These are phyloP conservation scores for Caenorhabditis inopinata DNA, from an alignment of 1,140 invertebrate genomes.

Conservation along the genomic window DNA sequence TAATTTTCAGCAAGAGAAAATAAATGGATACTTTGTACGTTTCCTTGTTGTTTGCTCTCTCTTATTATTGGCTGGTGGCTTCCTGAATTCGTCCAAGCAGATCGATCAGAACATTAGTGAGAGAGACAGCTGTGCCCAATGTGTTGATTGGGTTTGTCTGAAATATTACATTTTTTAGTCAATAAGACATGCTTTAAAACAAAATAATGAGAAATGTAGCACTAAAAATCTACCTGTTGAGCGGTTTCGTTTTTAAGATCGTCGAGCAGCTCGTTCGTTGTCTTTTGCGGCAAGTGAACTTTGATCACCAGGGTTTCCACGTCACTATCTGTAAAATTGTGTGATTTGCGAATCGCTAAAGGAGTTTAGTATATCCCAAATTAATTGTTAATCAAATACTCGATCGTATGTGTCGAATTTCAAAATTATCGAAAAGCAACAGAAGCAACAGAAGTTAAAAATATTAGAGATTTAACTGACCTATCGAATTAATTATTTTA, in stretches of 20 bases:
- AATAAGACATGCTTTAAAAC: neutral
- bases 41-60: neutral
- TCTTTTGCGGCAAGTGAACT: constrained; percentile 28
- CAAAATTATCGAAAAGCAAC: no score
- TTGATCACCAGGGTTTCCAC: constrained; percentile 13
- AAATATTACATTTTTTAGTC: neutral
- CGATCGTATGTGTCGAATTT: neutral
- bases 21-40: neutral
- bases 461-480: no score
- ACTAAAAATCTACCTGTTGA: neutral
- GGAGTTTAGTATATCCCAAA: no score
- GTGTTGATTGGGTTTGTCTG: neutral
- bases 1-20: constrained; percentile 13
- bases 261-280: constrained; percentile 9
- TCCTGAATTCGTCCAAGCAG: constrained; percentile 16
- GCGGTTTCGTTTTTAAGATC: constrained; percentile 13
- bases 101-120: neutral
- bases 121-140: neutral
- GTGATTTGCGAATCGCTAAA: no score
- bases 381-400: no score
- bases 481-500: no score
- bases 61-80: neutral
- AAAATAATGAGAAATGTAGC: no score
- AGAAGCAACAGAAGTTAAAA: no score
- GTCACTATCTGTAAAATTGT: constrained; percentile 7